Evolutionary conservation across 2,113 vertebrate genomes (phyloP), one percentile per base, ranked within the genome.

Genomic region (Silurus glanis): DNA sequence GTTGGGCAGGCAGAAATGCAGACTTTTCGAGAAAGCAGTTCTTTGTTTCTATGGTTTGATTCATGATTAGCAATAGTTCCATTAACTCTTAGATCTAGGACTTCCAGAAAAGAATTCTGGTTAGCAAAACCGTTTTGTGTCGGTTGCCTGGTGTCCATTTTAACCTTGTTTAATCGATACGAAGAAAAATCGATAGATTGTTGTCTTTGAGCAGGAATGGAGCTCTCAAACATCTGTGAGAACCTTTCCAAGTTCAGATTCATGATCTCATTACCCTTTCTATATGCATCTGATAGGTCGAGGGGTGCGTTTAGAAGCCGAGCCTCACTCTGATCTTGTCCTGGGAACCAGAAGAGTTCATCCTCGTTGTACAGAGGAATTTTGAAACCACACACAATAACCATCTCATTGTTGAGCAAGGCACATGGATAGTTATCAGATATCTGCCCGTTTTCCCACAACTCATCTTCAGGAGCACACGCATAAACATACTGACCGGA

Each of bases 351-450:
- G 78, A 97, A 91, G 51, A 98, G 92, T 55, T 97, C 96, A 90
- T 97, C 95, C 91, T 98, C 95, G 89, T 94, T 96, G 89, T 94
- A 95, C 89, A 96, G 94, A 84, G 96, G 94, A 84, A 97, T 96
- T 94, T 97, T 97, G 92, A 98, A 97, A 82, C 96, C 97, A 94
- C 95, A 97, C 21, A 97, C 92, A 84, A 94, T 93, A 91, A 97
- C 90, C 91, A 94, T 95, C 88, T 90, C 95, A 89, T 97, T 94
- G 86, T 96, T 91, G 53, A 97, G 90, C 89, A 92, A 92, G 85
- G 94, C 90, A 89, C 80, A 94, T 86, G 95, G 94, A 75, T 94
- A 90, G 76, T 91, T 64, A 89, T 92, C 94, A 84, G 89, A 80
- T 16, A 92, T 93, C 51, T 94, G 93, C 80, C 92, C 84, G 92